A percentile compares a stretch with the other conserved stretches of the same genome.
Conservation (phyloP, 2,888 invertebrate species). For the Willowsia nigromaculata region DNA sequence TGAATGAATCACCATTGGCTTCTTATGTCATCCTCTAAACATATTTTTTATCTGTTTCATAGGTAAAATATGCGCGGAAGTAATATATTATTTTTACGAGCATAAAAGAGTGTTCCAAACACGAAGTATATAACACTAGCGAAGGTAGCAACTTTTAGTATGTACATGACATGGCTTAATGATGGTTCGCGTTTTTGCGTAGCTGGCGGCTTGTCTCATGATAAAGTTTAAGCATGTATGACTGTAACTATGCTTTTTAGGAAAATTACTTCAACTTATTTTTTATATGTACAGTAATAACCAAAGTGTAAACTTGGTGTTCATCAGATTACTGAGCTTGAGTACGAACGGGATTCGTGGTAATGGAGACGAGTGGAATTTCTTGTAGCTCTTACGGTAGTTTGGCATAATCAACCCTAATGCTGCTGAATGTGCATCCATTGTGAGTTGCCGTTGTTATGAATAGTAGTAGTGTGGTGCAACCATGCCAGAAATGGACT, state of each 20-base stretch:
- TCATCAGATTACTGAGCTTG: neutral
- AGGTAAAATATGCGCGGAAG: neutral
- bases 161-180: too few species aligned
- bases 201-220: neutral
- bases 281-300: too few species aligned
- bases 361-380: slow-evolving; percentile 32
- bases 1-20: neutral
- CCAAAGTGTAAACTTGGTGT: neutral
- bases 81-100: neutral
- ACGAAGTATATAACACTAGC: too few species aligned
- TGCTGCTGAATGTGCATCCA: neutral
- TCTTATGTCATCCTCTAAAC: neutral
- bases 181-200: too few species aligned
- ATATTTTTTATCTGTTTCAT: slow-evolving; percentile 4
- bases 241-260: neutral
- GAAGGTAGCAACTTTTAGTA: too few species aligned
- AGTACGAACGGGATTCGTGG: neutral
- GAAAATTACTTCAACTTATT: neutral
- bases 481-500: neutral
- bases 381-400: slow-evolving; percentile 36
- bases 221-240: neutral
- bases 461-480: too few species aligned
- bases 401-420: slow-evolving; percentile 11
- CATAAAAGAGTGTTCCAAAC: neutral
- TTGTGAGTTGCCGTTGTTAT: neutral